Base-by-base conservation (phyloP, 1,140 invertebrate species). In the Calliopsis andreniformis region DNA sequence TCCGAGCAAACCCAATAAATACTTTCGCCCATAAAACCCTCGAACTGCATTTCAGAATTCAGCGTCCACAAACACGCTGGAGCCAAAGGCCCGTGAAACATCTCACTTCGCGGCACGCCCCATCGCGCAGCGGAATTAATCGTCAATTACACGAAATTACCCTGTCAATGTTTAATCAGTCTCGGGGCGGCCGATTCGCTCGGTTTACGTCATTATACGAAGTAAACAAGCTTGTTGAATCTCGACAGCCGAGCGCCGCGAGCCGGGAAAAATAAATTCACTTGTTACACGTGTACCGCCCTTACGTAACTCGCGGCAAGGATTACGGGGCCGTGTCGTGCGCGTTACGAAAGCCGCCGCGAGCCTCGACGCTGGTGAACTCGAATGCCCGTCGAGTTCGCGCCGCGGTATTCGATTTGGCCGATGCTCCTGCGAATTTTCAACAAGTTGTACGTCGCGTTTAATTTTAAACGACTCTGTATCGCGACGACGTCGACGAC, bases 201-300 rank as follows among this genome's bases (percentile, higher is more conserved):
- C 2, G 18, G 12, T 66, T 75, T 75, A 56, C 71, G 63, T 67
- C 71, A 75, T 67, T 56, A 39, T 73, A 35, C 71, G 42, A 42
- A 43, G 63, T 67, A 75, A 75, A 75, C 71, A 67, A 58, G 51
- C 30, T 66, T 58, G 62, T 67, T 75, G 47, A 75, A 75, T 58
- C 51, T 39, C 62, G 71, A 67, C 25, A 47, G 32, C 35, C 62
- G 35, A 47, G 42, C 18, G 51, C 4, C 10, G 32, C 16, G 20
- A 7, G 18, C 20, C 1, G 5, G 51, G 30, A 67, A 56, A 43
- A 67, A 67, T 47, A 58, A 64, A 75, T 75, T 58, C 51, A 75
- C 63, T 75, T 39, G 63, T 75, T 67, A 73, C 59, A 66, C 71
- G 63, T 47, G 18, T 2, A 8, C 12, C n/a, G n/a, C 23, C 4